These are phyloP conservation scores for Brachionus manjavacas DNA, from an alignment of 1,140 invertebrate species.

Conservation along the genomic window DNA sequence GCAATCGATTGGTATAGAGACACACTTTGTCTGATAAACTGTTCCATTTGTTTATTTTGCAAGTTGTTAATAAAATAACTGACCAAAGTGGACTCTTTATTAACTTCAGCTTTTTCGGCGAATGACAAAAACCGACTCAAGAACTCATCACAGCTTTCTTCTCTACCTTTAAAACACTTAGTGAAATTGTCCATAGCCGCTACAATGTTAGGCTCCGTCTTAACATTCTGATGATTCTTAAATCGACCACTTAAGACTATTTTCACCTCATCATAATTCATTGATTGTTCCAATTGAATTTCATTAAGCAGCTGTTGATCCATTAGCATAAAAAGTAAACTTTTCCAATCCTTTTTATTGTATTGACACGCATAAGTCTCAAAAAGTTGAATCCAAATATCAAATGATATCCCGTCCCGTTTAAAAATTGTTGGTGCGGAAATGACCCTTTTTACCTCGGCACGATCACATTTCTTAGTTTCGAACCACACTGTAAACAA, in stretches of 20 bases:
- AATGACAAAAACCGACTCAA: background rate
- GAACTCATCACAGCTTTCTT: background rate
- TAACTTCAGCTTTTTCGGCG: background rate
- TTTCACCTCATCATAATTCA: too few relatives aligned
- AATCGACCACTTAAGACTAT: background rate
- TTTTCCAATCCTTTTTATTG: constrained; percentile 1
- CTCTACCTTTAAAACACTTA: too few relatives aligned
- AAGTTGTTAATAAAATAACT: background rate
- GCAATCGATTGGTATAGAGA: background rate
- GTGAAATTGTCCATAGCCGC: too few relatives aligned
- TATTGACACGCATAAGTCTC: background rate
- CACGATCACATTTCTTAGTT: too few relatives aligned
- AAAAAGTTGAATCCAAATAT: background rate
- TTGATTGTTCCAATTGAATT: too few relatives aligned
- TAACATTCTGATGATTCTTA: background rate
- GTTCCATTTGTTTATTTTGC: background rate
- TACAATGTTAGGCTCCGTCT: background rate
- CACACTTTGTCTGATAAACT: background rate
- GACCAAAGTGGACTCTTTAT: background rate
- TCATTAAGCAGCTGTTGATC: too few relatives aligned
- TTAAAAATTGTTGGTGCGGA: too few relatives aligned
- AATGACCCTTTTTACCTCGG: too few relatives aligned
- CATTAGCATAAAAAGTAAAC: background rate
- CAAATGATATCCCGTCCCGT: too few relatives aligned
- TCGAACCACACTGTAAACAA: too few relatives aligned